These are phyloP conservation scores for Vultur gryphus DNA, from an alignment of 2,797 vertebrate species.

Conservation along the genomic window DNA sequence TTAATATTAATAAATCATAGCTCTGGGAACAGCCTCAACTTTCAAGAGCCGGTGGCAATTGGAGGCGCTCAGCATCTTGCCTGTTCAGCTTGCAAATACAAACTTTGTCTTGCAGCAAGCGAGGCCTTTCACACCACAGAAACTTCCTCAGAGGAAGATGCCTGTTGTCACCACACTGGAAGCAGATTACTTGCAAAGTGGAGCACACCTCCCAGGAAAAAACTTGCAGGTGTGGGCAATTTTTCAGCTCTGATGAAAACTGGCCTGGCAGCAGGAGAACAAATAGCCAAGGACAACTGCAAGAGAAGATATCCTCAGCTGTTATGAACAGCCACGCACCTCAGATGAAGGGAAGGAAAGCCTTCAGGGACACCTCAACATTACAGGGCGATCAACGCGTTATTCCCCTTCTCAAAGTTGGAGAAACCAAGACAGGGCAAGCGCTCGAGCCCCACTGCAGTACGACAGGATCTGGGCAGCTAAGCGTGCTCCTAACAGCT, in stretches of 20 bases:
- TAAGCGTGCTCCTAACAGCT: not conserved
- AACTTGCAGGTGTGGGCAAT: fast-evolving
- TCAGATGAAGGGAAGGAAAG: not conserved
- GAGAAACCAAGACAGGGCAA: not conserved
- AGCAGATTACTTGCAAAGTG: not conserved
- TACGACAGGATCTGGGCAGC: not conserved
- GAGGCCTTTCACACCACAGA: not conserved
- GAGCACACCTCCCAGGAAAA: not conserved
- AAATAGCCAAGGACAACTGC: not conserved
- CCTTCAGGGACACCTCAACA: not conserved
- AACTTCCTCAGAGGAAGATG: not conserved
- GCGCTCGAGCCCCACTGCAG: not conserved
- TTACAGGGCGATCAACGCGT: fast-evolving
- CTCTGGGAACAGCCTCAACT: not conserved
- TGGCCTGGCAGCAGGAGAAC: not conserved
- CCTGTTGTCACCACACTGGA: fast-evolving
- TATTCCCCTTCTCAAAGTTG: not conserved
- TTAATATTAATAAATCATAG: not conserved
- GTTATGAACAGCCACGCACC: not conserved
- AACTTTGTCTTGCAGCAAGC: not conserved
- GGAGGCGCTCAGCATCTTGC: not conserved
- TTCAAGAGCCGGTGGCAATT: not conserved
- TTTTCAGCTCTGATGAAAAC: not conserved
- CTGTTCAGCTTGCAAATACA: not conserved
- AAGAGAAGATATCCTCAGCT: not conserved